These are phyloP conservation scores for Clarias macrocephalus DNA, from an alignment of 2,113 vertebrate genomes.

Conservation along the genomic window DNA sequence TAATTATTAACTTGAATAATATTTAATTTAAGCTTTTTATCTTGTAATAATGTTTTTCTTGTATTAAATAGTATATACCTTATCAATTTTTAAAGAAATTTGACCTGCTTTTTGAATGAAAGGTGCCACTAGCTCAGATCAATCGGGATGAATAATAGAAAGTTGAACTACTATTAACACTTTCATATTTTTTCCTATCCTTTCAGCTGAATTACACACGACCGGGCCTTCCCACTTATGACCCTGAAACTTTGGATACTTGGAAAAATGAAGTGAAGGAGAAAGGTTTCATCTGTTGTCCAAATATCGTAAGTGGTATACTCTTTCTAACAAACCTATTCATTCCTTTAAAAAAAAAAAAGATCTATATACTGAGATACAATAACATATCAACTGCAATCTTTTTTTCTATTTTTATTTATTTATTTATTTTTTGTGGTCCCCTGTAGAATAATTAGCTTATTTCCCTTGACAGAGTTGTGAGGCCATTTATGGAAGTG, in stretches of 20 bases:
- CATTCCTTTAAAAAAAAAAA: not conserved
- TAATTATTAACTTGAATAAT: not conserved
- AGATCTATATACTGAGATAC: not conserved
- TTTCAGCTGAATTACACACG: constrained; percentile 94
- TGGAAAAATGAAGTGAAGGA: constrained; percentile 98
- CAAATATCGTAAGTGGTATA: constrained; percentile 82
- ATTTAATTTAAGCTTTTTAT: not conserved
- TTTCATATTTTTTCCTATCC: constrained; percentile 52
- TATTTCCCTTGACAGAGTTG: constrained; percentile 79
- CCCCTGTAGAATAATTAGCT: constrained; percentile 4
- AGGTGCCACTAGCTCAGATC: not conserved
- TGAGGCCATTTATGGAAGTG: constrained; percentile 95
- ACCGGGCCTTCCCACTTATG: constrained; percentile 92
- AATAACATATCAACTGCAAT: not conserved
- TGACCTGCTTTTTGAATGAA: not conserved
- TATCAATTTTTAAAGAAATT: not conserved
- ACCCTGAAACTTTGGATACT: constrained; percentile 82
- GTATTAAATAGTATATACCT: not conserved
- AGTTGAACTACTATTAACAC: not conserved
- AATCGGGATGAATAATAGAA: not conserved
- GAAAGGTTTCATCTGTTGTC: constrained; percentile 94
- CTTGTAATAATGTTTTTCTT: not conserved
- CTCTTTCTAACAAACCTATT: not conserved
- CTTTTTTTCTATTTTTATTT: not conserved
- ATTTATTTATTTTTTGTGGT: constrained; percentile 1